These are phyloP conservation scores for Anoncus sp. DNA, from an alignment of 2,888 invertebrate species.

Conservation along the genomic window DNA sequence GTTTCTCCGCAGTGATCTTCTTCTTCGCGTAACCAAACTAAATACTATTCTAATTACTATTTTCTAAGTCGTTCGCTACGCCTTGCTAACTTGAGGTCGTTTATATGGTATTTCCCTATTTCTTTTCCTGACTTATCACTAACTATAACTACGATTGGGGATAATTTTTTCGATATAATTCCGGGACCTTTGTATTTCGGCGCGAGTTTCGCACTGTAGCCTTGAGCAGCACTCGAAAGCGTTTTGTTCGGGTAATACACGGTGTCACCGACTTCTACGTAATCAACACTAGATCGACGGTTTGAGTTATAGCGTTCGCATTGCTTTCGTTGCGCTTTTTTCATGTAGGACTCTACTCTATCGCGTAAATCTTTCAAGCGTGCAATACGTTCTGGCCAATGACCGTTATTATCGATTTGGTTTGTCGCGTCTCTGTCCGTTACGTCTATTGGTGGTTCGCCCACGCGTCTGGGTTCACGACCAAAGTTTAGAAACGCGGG, in stretches of 20 bases:
- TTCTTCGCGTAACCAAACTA: no score
- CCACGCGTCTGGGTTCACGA: constrained; percentile 5
- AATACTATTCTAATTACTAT: no score
- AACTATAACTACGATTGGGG: constrained; percentile 9
- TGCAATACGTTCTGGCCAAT: no score
- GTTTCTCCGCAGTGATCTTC: no score
- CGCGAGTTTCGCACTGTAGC: constrained; percentile 5
- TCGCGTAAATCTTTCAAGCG: no score
- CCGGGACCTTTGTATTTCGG: constrained; percentile 6
- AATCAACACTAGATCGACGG: constrained; percentile 4
- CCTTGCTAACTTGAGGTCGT: no score
- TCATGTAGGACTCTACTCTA: no score
- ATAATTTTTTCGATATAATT: constrained; percentile 5
- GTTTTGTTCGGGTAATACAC: constrained; percentile 21
- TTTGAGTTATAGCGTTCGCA: constrained; percentile 7
- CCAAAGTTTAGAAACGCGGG: constrained; percentile 13
- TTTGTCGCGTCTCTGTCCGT: not conserved
- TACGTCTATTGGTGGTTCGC: not conserved
- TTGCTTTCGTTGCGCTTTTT: not conserved
- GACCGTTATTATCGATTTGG: not conserved
- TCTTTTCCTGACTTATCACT: constrained; percentile 14
- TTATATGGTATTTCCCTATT: no score
- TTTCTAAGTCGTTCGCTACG: no score
- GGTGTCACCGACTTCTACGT: constrained; percentile 15
- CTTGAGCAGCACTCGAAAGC: constrained; percentile 10